Evolutionary conservation across 2,888 invertebrate genomes (phyloP), one percentile per base, ranked within the genome.

Genomic region (Scaptodrosophila latifasciaeformis): DNA sequence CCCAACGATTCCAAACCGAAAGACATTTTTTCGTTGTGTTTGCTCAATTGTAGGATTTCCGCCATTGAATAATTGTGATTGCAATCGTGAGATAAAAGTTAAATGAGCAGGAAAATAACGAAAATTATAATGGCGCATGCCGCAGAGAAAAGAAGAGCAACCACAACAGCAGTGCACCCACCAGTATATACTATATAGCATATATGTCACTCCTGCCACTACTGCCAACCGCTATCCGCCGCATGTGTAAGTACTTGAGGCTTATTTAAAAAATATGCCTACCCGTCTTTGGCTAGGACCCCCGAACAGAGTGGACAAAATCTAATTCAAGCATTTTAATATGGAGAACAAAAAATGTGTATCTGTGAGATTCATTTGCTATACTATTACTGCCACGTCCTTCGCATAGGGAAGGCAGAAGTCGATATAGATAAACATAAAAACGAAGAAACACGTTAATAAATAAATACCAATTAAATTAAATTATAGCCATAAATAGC

Each of bases 91-190:
- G 74, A 79, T 83, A 71, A 81, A 80, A 71, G 82, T 81, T 82
- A 79, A 82, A 81, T 81, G 82, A 83, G 70, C 81, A 70, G 77
- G 83, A 82, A 82, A 83, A 83, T 82, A 72, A 67, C 68, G 51
- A 71, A 69, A 68, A 62, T 59, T 59, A 68, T 67, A 67, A 67
- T 66, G 59, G 48, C 27, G 52, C 62, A 50, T 55, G 30, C 31
- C 55, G 46, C 63, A 21, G 34, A 34, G 64, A 45, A 37, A 49
- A 43, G 27, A 17, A n/a, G 4, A n/a, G 13, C 3, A 12, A 30
- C 37, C 1, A 27, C 34, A 40, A 27, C 34, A 47, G 24, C 24
- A 7, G 24, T 5, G n/a, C n/a, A n/a, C n/a, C n/a, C n/a, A n/a
- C n/a, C n/a, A n/a, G n/a, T n/a, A n/a, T n/a, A n/a, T n/a, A n/a